Base-by-base conservation (phyloP, 2,888 invertebrate genomes). In the Entomobrya proxima region DNA sequence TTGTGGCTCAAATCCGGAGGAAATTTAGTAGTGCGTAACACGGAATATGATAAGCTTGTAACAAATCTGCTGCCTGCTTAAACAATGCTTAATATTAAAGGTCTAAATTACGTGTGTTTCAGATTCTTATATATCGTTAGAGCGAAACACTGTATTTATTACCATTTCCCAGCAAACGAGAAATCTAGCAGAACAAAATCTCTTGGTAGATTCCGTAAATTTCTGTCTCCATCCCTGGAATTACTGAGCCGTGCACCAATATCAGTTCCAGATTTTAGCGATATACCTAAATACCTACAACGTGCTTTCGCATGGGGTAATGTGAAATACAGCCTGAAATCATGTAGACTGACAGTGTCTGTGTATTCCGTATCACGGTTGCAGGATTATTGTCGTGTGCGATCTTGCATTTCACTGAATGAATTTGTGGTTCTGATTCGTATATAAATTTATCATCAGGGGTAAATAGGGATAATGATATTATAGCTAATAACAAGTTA, bases 1-100 rank as follows among this genome's bases (percentile, higher is more conserved):
- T n/a, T 55, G 24, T 35, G 64, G 35, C 18, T 35, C 64, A 35
- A 64, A 40, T 40, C 67, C 37, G 67, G 40, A 37, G 40, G 40
- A 67, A 24, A 67, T 0, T 40, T 30, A 67, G 37, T 32, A 37
- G 67, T 40, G 40, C 67, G 40, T 40, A 40, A 67, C 67, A 24
- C 15, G 67, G 67, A 67, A 67, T 67, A 40, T 67, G 67, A 67
- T 67, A 67, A 67, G 67, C 67, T n/a, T 67, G 55, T 6, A n/a
- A n/a, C n/a, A n/a, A n/a, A 7, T 55, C 11, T 1, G 18, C 35
- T 64, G 32, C 35, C 24, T 4, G 64, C 64, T 30, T 67, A 5
- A 24, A 40, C 11, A 32, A n/a, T 37, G 37, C 15, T 67, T 27
- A n/a, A n/a, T n/a, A n/a, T n/a, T n/a, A n/a, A n/a, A 15, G 21